A percentile compares a stretch with the other conserved stretches of the same genome.
Evolutionary conservation across 2,113 vertebrate genomes (phyloP).

Genomic region (Tenrec ecaudatus): DNA sequence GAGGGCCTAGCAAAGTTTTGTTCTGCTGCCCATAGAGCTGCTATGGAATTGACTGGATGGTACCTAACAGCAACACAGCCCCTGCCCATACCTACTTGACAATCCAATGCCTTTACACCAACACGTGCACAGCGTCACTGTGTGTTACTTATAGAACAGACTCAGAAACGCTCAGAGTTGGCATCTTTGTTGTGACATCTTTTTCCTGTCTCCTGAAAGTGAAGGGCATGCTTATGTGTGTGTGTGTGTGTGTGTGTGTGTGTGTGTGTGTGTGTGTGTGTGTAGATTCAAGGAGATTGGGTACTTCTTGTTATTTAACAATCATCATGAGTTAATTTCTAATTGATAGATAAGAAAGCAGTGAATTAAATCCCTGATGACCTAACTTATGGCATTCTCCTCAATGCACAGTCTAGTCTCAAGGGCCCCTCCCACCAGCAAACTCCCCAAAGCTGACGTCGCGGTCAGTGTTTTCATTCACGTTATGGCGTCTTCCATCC

Average conservation of each 20-base stretch:
- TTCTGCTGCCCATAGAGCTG: no score
- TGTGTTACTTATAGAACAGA: no score
- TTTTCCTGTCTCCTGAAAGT: neutral
- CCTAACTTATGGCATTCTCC: neutral
- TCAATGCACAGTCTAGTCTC: no score
- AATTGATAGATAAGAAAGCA: neutral
- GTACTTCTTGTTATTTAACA: neutral
- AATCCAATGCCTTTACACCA: neutral
- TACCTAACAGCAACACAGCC: neutral
- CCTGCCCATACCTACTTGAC: neutral
- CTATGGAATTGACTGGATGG: no score
- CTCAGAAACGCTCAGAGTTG: neutral
- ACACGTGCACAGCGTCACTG: no score
- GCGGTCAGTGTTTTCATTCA: neutral
- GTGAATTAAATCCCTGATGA: no score
- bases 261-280: neutral
- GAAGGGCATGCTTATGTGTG: no score
- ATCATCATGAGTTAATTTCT: neutral
- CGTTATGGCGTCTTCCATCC: neutral
- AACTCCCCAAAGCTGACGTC: fast-evolving
- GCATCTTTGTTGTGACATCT: neutral
- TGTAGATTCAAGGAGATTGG: neutral
- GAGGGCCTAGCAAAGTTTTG: neutral
- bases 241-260: neutral
- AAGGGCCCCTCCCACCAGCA: fast-evolving